Evolutionary conservation across 2,888 invertebrate species (phyloP), one percentile per base, ranked within the genome.

Genomic region (Cantharis rustica): DNA sequence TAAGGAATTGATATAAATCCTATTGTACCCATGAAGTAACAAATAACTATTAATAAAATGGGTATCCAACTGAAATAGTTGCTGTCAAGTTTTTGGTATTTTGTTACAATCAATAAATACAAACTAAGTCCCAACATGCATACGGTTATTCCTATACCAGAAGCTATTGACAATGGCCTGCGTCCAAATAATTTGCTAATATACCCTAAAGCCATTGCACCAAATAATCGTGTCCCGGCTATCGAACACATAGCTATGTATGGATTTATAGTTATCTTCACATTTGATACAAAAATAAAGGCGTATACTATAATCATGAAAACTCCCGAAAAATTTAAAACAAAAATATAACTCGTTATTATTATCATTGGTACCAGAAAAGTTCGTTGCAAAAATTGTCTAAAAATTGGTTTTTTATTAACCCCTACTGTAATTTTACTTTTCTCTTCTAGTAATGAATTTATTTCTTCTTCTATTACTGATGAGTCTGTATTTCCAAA

Each of bases 1-100:
- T 90, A 91, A 0, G 91, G 91, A 1, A 91, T 80, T 0, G 90
- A 89, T 16, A 90, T 83, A 79, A 90, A 90, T 0, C 91, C 91
- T 1, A 91, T 73, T 0, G 90, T 90, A 72, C 90, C 89, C 16
- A 88, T 86, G 75, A 90, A 88, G 73, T 91, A 90, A 80, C 90
- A 90, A 68, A 87, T 79, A 3, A 90, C 80, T 5, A 91, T 82
- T 13, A 89, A 85, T 1, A 88, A 27, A 0, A 89, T 84, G 0
- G 91, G 90, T 1, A 90, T 80, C 68, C 88, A 85, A 9, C 84
- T 82, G 2, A 86, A 74, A n/a, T 79, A 77, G 4, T 79, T 66
- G n/a, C 75, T 84, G 0, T 80, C 71, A 31, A 86, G 85, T 0
- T 82, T 75, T n/a, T 83, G 83, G 0, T 86, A 86, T n/a, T 78